Evolutionary conservation across 2,888 invertebrate genomes (phyloP).

Genomic region (Cephus nigrinus): DNA sequence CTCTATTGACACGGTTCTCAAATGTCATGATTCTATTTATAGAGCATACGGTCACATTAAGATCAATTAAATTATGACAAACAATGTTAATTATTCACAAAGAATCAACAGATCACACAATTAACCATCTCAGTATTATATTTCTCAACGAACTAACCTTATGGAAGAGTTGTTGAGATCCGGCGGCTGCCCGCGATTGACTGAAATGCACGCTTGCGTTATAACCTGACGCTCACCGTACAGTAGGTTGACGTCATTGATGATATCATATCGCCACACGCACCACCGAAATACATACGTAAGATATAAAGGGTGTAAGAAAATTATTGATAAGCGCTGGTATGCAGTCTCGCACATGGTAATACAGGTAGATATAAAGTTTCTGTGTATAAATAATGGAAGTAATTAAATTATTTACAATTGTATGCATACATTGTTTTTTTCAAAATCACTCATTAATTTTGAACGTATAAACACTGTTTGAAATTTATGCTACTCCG

Average conservation of each 20-base stretch:
- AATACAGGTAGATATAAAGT: background rate
- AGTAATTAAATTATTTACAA: background rate
- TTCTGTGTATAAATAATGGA: no score
- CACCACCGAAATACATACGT: background rate
- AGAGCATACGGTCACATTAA: background rate
- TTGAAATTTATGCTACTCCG: no score
- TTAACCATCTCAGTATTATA: background rate
- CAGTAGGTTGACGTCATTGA: conserved; percentile 50
- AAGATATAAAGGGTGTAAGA: background rate
- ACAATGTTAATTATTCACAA: background rate
- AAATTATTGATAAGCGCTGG: background rate
- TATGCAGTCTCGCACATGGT: background rate
- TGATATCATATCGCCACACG: conserved; percentile 48
- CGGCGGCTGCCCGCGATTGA: conserved; percentile 47
- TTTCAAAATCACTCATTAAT: no score
- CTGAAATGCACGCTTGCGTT: conserved; percentile 41
- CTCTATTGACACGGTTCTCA: background rate
- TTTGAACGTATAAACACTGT: no score
- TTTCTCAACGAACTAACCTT: conserved; percentile 40
- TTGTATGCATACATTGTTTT: background rate
- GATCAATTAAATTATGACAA: background rate
- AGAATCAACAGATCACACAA: background rate
- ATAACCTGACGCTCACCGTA: conserved; percentile 24
- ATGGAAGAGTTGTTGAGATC: conserved; percentile 17
- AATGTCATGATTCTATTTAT: background rate